These are phyloP conservation scores for Nemopilema nomurai DNA, from an alignment of 30 jellyfish, hydroid and myxozoan species.

Conservation along the genomic window DNA sequence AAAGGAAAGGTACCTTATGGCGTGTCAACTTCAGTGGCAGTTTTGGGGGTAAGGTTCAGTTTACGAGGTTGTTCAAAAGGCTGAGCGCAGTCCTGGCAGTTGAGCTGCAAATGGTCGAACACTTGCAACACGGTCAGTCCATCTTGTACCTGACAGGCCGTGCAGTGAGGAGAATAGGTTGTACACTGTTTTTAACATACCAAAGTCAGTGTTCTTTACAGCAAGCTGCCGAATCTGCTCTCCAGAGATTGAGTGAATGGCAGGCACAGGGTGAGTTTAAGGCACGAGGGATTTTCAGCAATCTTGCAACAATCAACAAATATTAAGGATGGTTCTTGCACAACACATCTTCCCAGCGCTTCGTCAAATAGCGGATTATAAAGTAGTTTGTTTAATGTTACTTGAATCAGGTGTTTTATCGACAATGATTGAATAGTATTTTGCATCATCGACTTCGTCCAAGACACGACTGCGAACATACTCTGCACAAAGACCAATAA, in stretches of 20 bases:
- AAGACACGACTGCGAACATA: slow-evolving; percentile 46
- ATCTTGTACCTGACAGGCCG: slow-evolving; percentile 65
- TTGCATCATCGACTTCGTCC: slow-evolving; percentile 46
- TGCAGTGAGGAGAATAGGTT: slow-evolving; percentile 58
- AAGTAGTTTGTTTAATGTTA: slow-evolving; percentile 37
- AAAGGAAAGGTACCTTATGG: slow-evolving; percentile 30
- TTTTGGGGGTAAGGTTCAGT: slow-evolving; percentile 57
- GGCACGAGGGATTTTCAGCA: slow-evolving; percentile 48
- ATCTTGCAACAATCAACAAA: slow-evolving; percentile 68
- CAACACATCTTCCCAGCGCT: slow-evolving; percentile 9
- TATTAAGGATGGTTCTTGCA: slow-evolving; percentile 27
- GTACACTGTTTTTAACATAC: slow-evolving; percentile 36
- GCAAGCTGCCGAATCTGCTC: slow-evolving; percentile 63
- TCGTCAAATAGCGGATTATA: slow-evolving; percentile 40
- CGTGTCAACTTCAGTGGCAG: slow-evolving; percentile 41
- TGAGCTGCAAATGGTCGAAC: slow-evolving; percentile 62
- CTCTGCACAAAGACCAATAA: slow-evolving; percentile 38
- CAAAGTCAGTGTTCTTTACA: slow-evolving; percentile 53
- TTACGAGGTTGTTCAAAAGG: slow-evolving; percentile 26
- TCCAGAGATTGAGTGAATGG: slow-evolving; percentile 64
- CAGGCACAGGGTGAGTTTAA: slow-evolving; percentile 53
- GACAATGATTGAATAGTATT: slow-evolving; percentile 22
- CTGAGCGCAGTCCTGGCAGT: slow-evolving; percentile 51
- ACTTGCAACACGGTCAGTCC: slow-evolving; percentile 65
- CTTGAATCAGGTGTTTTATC: slow-evolving; percentile 52